Conservation (phyloP, 2,888 invertebrate species). For the Tyria jacobaeae region DNA sequence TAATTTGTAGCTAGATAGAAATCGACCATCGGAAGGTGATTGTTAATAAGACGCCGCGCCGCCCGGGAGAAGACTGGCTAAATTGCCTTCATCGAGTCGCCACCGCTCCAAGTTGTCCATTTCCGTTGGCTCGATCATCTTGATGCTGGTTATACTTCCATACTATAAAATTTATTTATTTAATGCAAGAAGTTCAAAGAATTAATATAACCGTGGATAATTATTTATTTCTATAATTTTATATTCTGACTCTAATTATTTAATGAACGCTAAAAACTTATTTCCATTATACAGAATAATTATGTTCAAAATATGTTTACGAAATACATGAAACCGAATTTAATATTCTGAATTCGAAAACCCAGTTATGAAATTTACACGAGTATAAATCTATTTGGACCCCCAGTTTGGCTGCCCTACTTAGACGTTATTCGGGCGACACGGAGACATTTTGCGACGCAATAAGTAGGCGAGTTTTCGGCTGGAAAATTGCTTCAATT, state of each 20-base stretch:
- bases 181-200: constrained; percentile 30
- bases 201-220: constrained; percentile 21
- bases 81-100: constrained; percentile 60
- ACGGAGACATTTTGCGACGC: constrained; percentile 74
- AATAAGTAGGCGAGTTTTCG: constrained; percentile 77
- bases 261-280: neutral
- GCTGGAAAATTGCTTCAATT: constrained; percentile 81
- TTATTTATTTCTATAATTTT: constrained; percentile 12
- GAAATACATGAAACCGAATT: constrained; percentile 46
- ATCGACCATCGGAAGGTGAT: constrained; percentile 34
- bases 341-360: constrained; percentile 49
- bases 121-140: constrained; percentile 70
- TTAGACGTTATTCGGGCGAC: constrained; percentile 62
- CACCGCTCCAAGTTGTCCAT: constrained; percentile 71
- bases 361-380: constrained; percentile 70
- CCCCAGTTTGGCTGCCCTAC: constrained; percentile 67
- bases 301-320: constrained; percentile 36
- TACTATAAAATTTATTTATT: constrained; percentile 48
- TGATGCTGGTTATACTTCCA: constrained; percentile 59
- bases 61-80: constrained; percentile 54
- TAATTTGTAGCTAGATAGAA: constrained; percentile 8
- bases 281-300: constrained; percentile 8
- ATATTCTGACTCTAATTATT: neutral
- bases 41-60: constrained; percentile 57
- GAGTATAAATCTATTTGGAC: constrained; percentile 65